phyloP scores from a whole-genome alignment of 2,113 vertebrate genomes.

The Budorcas taxicolor region DNA sequence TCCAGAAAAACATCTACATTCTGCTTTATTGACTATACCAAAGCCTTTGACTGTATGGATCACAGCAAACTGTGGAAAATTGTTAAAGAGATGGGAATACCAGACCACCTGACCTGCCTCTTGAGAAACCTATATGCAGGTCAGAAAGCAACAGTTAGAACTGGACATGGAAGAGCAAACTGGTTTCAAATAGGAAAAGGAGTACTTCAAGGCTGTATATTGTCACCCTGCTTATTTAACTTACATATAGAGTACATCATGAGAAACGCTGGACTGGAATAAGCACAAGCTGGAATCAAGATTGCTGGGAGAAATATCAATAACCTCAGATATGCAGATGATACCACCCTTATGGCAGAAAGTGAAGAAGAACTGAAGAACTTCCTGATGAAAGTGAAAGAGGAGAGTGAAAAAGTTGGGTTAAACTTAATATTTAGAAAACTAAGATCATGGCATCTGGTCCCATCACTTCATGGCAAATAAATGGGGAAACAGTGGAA shows the following conservation, averaged over 20 bases:
- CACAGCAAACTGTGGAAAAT: not conserved
- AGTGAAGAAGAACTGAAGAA: not conserved
- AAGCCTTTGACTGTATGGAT: not conserved
- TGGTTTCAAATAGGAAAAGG: not conserved
- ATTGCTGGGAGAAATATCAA: not conserved
- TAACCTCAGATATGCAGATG: not conserved
- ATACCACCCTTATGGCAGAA: not conserved
- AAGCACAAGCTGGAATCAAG: not conserved
- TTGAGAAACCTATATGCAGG: not conserved
- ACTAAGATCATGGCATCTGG: not conserved
- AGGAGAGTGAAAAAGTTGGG: not conserved
- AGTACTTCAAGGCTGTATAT: not conserved
- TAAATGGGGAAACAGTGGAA: not conserved
- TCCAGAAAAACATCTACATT: not conserved
- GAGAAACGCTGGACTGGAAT: not conserved
- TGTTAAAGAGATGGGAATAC: rapidly evolving
- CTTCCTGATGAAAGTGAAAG: not conserved
- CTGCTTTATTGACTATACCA: not conserved
- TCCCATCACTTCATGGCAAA: not conserved
- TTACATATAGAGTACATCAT: not conserved
- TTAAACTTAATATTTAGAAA: not conserved
- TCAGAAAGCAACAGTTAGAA: not conserved
- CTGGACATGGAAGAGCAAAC: not conserved
- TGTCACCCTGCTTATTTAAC: not conserved
- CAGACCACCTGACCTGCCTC: not conserved